These are phyloP conservation scores for Eudyptes chrysolophus DNA, from an alignment of 2,113 vertebrate genomes.

Conservation along the genomic window DNA sequence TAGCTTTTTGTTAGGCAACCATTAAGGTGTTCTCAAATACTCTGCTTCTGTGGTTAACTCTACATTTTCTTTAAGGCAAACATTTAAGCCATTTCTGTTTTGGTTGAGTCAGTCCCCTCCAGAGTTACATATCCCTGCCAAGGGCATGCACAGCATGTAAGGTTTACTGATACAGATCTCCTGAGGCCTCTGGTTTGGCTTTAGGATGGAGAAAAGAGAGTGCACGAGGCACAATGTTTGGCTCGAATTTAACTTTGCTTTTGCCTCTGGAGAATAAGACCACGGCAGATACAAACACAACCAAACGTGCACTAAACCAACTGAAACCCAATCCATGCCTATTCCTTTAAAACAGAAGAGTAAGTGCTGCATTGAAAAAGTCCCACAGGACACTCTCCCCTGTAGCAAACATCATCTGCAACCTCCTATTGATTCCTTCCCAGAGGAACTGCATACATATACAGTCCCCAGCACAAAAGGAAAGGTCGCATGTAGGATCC, in stretches of 20 bases:
- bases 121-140: not conserved
- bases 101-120: not conserved
- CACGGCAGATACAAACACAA: not conserved
- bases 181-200: not conserved
- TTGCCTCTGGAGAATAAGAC: constrained; percentile 15
- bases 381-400: not conserved
- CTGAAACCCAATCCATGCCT: not conserved
- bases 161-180: constrained; percentile 10
- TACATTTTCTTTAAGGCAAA: not conserved
- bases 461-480: not conserved
- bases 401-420: not conserved
- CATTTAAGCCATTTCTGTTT: not conserved
- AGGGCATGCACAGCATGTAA: not conserved
- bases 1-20: constrained; percentile 4
- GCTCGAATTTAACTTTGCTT: not conserved
- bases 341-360: not conserved
- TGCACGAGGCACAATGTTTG: not conserved
- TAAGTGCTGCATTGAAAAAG: not conserved
- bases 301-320: not conserved
- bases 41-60: not conserved
- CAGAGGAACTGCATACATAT: not conserved
- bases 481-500: not conserved
- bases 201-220: not conserved
- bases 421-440: not conserved
- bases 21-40: not conserved